These are phyloP conservation scores for Sylvia atricapilla DNA, from an alignment of 2,113 vertebrate genomes.

Conservation along the genomic window DNA sequence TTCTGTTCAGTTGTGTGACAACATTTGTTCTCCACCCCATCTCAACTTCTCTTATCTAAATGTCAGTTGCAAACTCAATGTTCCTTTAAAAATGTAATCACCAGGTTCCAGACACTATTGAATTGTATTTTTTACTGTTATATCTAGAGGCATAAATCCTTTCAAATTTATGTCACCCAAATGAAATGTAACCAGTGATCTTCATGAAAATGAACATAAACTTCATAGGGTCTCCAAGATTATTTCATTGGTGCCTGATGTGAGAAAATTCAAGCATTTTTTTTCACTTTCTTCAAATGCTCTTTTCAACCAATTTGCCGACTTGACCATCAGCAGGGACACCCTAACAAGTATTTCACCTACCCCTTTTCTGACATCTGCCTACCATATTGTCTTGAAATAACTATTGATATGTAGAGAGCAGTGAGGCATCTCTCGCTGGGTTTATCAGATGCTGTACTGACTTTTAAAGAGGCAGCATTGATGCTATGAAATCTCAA, in stretches of 20 bases:
- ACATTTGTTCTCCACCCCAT: not conserved
- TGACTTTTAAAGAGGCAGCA: constrained; percentile 26
- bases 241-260: not conserved
- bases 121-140: constrained; percentile 42
- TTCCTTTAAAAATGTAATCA: constrained; percentile 66
- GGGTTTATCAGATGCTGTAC: not conserved
- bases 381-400: constrained; percentile 6
- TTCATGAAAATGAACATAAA: not conserved
- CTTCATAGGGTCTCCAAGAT: not conserved
- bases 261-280: not conserved
- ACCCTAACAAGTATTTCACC: not conserved
- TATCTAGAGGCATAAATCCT: constrained; percentile 48
- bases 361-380: not conserved
- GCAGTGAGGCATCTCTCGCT: not conserved
- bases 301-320: not conserved
- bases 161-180: constrained; percentile 38
- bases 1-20: constrained; percentile 29
- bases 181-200: constrained; percentile 11
- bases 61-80: constrained; percentile 50
- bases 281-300: not conserved
- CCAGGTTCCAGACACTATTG: constrained; percentile 33
- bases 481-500: constrained; percentile 22
- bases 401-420: not conserved
- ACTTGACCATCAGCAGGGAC: not conserved
- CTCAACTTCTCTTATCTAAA: constrained; percentile 48